Evolutionary conservation across 2,113 vertebrate species (phyloP).

Genomic region (Anoura caudifer): DNA sequence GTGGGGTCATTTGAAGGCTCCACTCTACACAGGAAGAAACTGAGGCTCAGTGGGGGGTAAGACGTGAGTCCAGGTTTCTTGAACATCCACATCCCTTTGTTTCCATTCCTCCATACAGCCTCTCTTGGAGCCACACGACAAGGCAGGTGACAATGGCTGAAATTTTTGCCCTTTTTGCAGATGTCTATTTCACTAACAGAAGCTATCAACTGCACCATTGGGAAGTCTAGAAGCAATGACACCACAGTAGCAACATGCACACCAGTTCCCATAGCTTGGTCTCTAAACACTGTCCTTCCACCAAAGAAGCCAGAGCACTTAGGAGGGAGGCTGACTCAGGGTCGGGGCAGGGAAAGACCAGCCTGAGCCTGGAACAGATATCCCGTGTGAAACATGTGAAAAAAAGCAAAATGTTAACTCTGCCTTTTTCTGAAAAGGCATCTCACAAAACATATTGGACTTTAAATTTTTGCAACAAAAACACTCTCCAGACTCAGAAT

Average conservation of each 20-base stretch:
- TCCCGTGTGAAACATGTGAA: neutral
- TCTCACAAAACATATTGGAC: neutral
- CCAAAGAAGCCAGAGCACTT: neutral
- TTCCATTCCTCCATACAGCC: neutral
- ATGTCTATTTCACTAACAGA: neutral
- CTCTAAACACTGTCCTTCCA: neutral
- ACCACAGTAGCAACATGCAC: accelerated
- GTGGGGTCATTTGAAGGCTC: neutral
- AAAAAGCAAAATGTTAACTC: neutral
- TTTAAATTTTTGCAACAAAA: neutral
- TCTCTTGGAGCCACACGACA: accelerated
- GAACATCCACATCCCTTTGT: neutral
- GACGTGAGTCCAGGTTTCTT: neutral
- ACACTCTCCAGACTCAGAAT: neutral
- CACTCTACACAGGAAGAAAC: neutral
- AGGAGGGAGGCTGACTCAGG: neutral
- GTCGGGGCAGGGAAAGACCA: neutral
- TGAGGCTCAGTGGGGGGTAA: neutral
- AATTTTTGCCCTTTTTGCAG: neutral
- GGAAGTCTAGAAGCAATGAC: neutral
- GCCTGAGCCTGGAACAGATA: neutral
- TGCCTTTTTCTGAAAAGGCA: neutral
- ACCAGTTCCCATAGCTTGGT: neutral
- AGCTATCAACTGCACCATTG: too few species aligned
- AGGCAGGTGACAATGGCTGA: neutral